phyloP scores from a whole-genome alignment of 2,888 invertebrate genomes.

The Marronus borbonicus region DNA sequence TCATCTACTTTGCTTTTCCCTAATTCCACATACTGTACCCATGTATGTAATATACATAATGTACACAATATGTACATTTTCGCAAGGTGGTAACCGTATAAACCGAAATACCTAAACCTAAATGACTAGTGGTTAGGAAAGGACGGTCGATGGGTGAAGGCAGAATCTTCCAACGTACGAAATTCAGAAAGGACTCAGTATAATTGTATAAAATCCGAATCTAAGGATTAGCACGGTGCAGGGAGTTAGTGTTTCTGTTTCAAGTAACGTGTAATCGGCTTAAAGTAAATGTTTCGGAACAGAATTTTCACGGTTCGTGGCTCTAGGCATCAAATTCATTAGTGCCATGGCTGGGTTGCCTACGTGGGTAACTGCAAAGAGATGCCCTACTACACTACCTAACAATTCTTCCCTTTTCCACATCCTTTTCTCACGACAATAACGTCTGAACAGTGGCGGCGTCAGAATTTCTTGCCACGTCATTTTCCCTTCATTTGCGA shows the following conservation, averaged over 20 bases:
- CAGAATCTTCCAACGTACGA: slow-evolving; percentile 15
- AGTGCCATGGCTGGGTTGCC: slow-evolving; percentile 54
- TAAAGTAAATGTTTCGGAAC: slow-evolving; percentile 63
- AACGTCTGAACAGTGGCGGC: background rate
- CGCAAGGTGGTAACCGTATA: background rate
- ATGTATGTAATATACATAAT: background rate
- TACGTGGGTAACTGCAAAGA: slow-evolving; percentile 39
- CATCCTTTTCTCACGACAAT: background rate
- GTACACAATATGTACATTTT: background rate
- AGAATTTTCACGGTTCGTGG: slow-evolving; percentile 62
- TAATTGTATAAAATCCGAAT: slow-evolving; percentile 56
- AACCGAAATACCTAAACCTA: background rate
- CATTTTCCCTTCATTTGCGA: too few species aligned
- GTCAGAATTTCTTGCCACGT: background rate
- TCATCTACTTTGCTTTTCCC: background rate
- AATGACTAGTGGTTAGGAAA: background rate
- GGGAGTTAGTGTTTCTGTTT: slow-evolving; percentile 58
- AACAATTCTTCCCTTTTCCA: slow-evolving; percentile 26
- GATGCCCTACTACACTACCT: background rate
- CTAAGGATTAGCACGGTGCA: slow-evolving; percentile 57
- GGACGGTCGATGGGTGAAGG: background rate
- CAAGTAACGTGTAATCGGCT: slow-evolving; percentile 61
- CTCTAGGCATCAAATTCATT: slow-evolving; percentile 60
- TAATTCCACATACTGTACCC: background rate
- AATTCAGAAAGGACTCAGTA: slow-evolving; percentile 32